phyloP scores from a whole-genome alignment of 1,140 invertebrate species.

The Cydia amplana region DNA sequence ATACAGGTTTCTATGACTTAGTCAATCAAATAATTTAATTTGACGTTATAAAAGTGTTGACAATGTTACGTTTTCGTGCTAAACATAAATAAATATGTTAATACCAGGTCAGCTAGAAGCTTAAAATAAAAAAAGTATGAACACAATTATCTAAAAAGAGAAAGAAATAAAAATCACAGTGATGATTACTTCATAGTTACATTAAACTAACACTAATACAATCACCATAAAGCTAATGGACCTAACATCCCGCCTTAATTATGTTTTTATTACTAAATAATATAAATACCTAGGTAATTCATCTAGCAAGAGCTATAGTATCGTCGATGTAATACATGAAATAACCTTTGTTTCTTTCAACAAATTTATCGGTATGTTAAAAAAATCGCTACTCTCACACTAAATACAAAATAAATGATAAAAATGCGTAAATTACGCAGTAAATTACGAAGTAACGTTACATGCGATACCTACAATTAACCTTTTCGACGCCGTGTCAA shows the following conservation, averaged over 20 bases:
- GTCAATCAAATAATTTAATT: constrained; percentile 2
- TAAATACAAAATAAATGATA: not conserved
- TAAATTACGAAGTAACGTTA: not conserved
- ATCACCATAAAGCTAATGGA: constrained; percentile 38
- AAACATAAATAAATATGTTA: constrained; percentile 36
- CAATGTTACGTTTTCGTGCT: constrained; percentile 23
- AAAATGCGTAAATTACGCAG: not conserved
- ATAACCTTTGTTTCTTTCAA: not conserved
- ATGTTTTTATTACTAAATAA: constrained; percentile 13
- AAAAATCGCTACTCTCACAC: not conserved
- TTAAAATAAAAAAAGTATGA: not conserved
- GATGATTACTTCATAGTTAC: constrained; percentile 37
- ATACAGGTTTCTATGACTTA: not conserved
- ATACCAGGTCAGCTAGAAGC: not conserved
- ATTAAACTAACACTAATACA: constrained; percentile 34
- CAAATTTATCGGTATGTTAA: too few relatives aligned
- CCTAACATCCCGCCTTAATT: constrained; percentile 32
- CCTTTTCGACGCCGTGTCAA: too few relatives aligned
- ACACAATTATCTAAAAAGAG: constrained; percentile 36
- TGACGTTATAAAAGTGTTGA: not conserved
- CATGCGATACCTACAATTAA: constrained; percentile 8
- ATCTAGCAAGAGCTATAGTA: constrained; percentile 20
- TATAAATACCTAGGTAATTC: constrained; percentile 22
- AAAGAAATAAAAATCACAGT: constrained; percentile 48
- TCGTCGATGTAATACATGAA: constrained; percentile 3